Percentiles rank a stretch among this genome's conserved stretches.
Evolutionary conservation across 2,797 vertebrate species (phyloP).

Genomic region (Myiothlypis coronata): DNA sequence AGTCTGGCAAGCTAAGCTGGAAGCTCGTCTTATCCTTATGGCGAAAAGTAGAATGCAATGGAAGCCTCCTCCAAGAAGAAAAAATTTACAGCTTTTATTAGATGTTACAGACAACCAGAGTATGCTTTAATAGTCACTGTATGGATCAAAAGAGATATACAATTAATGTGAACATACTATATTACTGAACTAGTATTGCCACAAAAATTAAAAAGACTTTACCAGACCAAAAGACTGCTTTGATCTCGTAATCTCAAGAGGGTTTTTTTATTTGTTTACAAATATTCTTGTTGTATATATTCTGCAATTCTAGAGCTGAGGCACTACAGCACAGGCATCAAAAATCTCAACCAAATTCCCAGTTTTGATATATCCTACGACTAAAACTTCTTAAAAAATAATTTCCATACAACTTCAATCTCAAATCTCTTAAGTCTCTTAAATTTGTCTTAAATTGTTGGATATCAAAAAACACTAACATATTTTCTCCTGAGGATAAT

Average conservation of each 20-base stretch:
- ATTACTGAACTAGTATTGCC: not conserved
- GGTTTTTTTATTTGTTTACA: not conserved
- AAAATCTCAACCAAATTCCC: constrained; percentile 10
- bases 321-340: constrained; percentile 19
- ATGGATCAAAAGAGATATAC: not conserved
- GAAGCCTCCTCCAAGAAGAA: not conserved
- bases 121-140: not conserved
- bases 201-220: not conserved
- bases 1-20: not conserved
- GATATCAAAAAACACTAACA: constrained; percentile 14
- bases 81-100: constrained; percentile 40
- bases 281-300: not conserved
- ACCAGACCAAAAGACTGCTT: not conserved
- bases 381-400: not conserved
- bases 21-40: not conserved
- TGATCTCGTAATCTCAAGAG: not conserved
- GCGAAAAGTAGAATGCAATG: not conserved
- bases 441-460: not conserved
- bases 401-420: not conserved
- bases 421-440: not conserved
- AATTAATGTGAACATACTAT: not conserved
- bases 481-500: constrained; percentile 21
- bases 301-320: constrained; percentile 18
- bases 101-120: not conserved
- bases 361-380: not conserved